Conservation (phyloP, 2,797 vertebrate genomes). For the Mormyrops boulengeri region DNA sequence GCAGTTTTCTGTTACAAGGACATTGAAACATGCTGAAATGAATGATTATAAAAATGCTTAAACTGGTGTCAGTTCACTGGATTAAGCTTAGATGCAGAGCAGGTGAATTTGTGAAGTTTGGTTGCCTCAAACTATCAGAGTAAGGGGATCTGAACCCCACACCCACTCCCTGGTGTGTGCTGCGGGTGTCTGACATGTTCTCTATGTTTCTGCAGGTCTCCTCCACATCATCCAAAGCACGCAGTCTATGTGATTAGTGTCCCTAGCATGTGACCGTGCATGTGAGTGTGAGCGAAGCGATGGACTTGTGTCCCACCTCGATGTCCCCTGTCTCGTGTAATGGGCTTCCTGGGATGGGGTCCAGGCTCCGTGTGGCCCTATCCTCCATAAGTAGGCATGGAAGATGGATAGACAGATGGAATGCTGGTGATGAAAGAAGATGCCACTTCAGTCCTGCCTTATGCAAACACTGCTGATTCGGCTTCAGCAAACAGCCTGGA, state of each 20-base stretch:
- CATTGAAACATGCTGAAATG: not conserved
- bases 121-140: no score
- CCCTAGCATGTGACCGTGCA: not conserved
- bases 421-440: not conserved
- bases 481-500: not conserved
- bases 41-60: not conserved
- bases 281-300: not conserved
- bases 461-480: not conserved
- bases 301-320: not conserved
- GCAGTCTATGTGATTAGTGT: not conserved
- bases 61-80: not conserved
- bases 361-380: not conserved
- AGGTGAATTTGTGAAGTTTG: not conserved
- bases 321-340: not conserved
- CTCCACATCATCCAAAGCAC: not conserved
- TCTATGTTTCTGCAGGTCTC: not conserved
- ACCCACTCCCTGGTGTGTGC: not conserved
- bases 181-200: not conserved
- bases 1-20: not conserved
- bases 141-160: not conserved
- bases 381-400: not conserved
- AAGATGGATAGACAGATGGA: not conserved
- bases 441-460: not conserved
- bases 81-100: not conserved
- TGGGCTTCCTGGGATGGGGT: not conserved